A percentile compares a stretch with the other conserved stretches of the same genome.
Evolutionary conservation across 2,113 vertebrate genomes (phyloP).

Genomic region (Sinocyclocheilus grahami): DNA sequence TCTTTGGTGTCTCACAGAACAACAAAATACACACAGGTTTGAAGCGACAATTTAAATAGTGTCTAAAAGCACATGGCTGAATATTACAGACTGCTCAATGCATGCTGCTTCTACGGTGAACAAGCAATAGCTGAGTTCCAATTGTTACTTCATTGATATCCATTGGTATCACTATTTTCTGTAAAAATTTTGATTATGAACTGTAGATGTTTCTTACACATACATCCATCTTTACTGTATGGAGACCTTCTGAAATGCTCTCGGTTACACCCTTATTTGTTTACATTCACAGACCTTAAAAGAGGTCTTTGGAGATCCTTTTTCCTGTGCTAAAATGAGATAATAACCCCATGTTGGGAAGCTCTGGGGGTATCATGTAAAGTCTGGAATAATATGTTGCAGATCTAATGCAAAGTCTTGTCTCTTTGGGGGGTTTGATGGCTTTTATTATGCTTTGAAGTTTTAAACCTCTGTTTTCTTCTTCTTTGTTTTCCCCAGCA

Average conservation of each 20-base stretch:
- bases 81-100: too few species aligned
- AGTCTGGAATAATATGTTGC: conserved; percentile 4
- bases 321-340: conserved; percentile 23
- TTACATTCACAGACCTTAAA: conserved; percentile 18
- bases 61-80: too few species aligned
- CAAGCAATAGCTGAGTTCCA: too few species aligned
- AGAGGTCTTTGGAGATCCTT: conserved; percentile 17
- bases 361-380: conserved; percentile 21
- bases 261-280: conserved; percentile 24
- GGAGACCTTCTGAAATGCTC: neutral
- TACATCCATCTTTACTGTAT: neutral
- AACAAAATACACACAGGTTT: too few species aligned
- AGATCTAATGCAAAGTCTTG: neutral
- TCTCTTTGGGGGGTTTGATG: neutral
- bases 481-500: neutral
- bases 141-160: too few species aligned
- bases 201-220: neutral
- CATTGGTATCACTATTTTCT: too few species aligned
- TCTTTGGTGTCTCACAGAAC: too few species aligned
- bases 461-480: neutral
- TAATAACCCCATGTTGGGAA: conserved; percentile 23
- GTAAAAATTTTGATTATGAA: too few species aligned
- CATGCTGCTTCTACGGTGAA: too few species aligned
- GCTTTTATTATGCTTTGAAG: neutral
- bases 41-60: too few species aligned